Evolutionary conservation across 2,113 vertebrate species (phyloP), one percentile per base, ranked within the genome.

Genomic region (Cichladusa arquata): DNA sequence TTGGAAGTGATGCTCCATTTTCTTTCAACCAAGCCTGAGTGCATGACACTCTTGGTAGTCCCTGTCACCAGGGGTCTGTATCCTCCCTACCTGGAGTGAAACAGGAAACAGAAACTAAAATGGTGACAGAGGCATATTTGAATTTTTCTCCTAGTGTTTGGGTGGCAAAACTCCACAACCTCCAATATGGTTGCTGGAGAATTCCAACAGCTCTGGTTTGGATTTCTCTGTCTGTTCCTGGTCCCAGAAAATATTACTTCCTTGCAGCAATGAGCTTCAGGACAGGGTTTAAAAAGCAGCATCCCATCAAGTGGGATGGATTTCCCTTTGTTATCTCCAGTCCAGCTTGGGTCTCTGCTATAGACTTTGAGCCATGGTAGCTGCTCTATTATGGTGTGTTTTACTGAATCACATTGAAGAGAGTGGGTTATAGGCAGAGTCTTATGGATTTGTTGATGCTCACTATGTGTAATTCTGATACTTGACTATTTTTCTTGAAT

Each of bases 261-360:
- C 51, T 65, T 54, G 14, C 26, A 74, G 19, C 5, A 3, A 6
- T 0, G 10, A 70, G 12, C 12, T 88, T 50, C 48, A 65, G 51
- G 34, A 22, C 14, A 34, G 24, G 16, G 1, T 70, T 38, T 88
- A 31, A 54, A 56, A 51, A 8, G 18, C 2, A 33, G 5, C 19
- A 20, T 28, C 17, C 14, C 8, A 7, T 3, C 1, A 7, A 66
- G 36, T 4, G 19, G 40, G 38, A 36, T 51, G 69, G 34, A 38
- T 42, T 1, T 2, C 10, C 42, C 22, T 4, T 25, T 0, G 0
- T 24, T 58, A 4, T 34, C 8, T 18, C 48, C 42, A 17, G 29
- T 31, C 60, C 20, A 45, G 22, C 45, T 45, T 31, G 13, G 18
- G 17, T 65, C 7, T 67, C 61, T 85, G 69, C 24, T 58, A 1